Conservation (phyloP, 1,140 invertebrate species). For the Plodia interpunctella region DNA sequence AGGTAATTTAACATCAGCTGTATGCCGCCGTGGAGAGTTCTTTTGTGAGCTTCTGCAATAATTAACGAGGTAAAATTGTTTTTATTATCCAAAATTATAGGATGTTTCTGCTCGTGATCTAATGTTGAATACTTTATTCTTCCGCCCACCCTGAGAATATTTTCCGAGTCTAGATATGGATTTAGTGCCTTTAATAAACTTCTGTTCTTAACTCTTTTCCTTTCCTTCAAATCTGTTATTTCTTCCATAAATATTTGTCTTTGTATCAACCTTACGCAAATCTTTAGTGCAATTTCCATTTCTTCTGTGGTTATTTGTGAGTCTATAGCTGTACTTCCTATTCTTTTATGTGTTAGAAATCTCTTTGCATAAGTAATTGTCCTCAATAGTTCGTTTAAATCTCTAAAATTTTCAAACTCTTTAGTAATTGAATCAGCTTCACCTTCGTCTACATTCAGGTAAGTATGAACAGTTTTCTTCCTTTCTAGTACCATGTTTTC, state of each 20-base stretch:
- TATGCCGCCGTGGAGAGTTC: slow-evolving; percentile 14
- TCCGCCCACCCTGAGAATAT: slow-evolving; percentile 60
- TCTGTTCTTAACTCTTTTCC: slow-evolving; percentile 19
- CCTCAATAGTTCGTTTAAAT: slow-evolving; percentile 3
- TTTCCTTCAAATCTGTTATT: slow-evolving; percentile 20
- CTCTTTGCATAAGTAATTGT: slow-evolving; percentile 2
- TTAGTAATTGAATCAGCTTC: background rate
- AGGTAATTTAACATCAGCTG: slow-evolving; percentile 14
- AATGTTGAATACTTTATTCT: slow-evolving; percentile 28
- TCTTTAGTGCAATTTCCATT: slow-evolving; percentile 5
- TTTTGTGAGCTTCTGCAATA: background rate
- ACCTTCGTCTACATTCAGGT: slow-evolving; percentile 7
- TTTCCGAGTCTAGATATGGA: slow-evolving; percentile 47
- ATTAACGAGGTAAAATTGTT: background rate
- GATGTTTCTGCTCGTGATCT: slow-evolving; percentile 1
- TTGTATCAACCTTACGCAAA: slow-evolving; percentile 4
- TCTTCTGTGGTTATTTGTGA: background rate
- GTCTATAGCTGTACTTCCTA: background rate
- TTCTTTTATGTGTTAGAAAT: slow-evolving; percentile 6
- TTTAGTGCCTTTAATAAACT: slow-evolving; percentile 23
- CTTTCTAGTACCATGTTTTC: background rate
- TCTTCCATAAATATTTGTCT: slow-evolving; percentile 26
- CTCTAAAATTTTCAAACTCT: slow-evolving; percentile 8
- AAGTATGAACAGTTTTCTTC: background rate
- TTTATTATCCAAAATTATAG: slow-evolving; percentile 15